phyloP scores from a whole-genome alignment of 2,888 invertebrate genomes.

The Apodemia zela region DNA sequence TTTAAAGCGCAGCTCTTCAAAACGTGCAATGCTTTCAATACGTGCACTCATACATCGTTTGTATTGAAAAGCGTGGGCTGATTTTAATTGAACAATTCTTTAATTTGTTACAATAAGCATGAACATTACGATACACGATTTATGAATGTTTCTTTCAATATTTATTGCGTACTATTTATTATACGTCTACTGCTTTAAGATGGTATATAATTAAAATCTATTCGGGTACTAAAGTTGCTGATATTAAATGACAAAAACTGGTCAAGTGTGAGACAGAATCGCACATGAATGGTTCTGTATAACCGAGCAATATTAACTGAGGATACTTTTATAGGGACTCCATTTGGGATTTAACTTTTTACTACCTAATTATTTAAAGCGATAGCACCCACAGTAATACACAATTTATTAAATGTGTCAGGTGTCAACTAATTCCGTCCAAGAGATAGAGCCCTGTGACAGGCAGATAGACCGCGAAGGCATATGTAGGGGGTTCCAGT shows the following conservation, averaged over 20 bases:
- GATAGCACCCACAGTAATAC: too few relatives aligned
- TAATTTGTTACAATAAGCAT: constrained; percentile 30
- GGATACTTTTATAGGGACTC: too few relatives aligned
- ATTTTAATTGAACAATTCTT: constrained; percentile 61
- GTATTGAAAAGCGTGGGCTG: constrained; percentile 47
- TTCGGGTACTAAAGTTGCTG: neutral
- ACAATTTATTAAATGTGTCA: too few relatives aligned
- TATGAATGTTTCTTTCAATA: constrained; percentile 4
- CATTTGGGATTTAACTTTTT: too few relatives aligned
- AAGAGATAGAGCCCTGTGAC: too few relatives aligned
- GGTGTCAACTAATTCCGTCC: too few relatives aligned
- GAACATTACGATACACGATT: constrained; percentile 23
- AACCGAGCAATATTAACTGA: too few relatives aligned
- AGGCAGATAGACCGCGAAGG: too few relatives aligned
- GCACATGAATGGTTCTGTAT: too few relatives aligned
- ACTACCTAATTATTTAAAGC: too few relatives aligned
- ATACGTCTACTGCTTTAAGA: neutral
- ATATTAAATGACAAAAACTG: neutral
- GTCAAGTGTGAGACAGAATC: too few relatives aligned
- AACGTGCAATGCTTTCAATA: neutral
- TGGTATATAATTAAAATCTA: neutral
- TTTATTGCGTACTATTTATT: constrained; percentile 4
- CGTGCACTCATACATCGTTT: constrained; percentile 20
- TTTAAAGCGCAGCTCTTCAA: constrained; percentile 43
- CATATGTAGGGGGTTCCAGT: too few relatives aligned